A percentile compares a stretch with the other conserved stretches of the same genome.
Conservation (phyloP, 2,888 invertebrate species). For the Liodrosophila aerea region DNA sequence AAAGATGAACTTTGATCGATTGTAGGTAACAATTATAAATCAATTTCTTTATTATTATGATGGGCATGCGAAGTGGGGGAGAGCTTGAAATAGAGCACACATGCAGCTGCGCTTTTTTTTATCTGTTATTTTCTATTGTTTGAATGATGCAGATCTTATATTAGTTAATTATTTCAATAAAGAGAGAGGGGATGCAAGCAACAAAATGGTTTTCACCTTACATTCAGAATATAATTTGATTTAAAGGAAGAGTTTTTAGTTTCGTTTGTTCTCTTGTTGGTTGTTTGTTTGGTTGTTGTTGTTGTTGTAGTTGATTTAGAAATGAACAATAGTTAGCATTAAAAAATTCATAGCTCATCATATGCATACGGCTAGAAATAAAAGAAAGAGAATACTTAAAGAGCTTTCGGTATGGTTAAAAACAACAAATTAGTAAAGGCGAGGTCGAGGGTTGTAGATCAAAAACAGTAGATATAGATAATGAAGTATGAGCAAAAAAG, state of each 20-base stretch:
- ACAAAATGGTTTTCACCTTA: conserved; percentile 46
- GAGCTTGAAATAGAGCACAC: conserved; percentile 45
- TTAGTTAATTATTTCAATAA: conserved; percentile 12
- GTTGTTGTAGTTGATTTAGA: conserved; percentile 52
- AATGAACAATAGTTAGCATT: conserved; percentile 65
- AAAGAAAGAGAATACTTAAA: conserved; percentile 69
- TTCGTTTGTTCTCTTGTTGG: conserved; percentile 59
- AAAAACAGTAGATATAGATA: background rate
- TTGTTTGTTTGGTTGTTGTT: conserved; percentile 42
- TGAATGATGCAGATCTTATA: conserved; percentile 16
- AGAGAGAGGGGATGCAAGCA: conserved; percentile 29
- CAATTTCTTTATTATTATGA: conserved; percentile 22
- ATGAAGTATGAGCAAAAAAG: background rate
- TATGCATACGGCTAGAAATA: conserved; percentile 76
- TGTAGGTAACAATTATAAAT: conserved; percentile 7
- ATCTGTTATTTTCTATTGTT: conserved; percentile 8
- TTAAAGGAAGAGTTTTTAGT: conserved; percentile 28
- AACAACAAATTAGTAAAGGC: conserved; percentile 29
- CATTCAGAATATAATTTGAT: conserved; percentile 47
- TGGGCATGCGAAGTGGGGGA: conserved; percentile 43
- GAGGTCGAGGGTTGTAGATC: conserved; percentile 15
- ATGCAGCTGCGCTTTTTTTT: too few relatives aligned
- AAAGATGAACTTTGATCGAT: conserved; percentile 10
- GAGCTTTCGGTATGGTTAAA: conserved; percentile 49
- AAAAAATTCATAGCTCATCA: conserved; percentile 74